Percentiles rank a stretch among this genome's conserved stretches.
Evolutionary conservation across 2,888 invertebrate genomes (phyloP).

Genomic region (Phanerotoma sp.): DNA sequence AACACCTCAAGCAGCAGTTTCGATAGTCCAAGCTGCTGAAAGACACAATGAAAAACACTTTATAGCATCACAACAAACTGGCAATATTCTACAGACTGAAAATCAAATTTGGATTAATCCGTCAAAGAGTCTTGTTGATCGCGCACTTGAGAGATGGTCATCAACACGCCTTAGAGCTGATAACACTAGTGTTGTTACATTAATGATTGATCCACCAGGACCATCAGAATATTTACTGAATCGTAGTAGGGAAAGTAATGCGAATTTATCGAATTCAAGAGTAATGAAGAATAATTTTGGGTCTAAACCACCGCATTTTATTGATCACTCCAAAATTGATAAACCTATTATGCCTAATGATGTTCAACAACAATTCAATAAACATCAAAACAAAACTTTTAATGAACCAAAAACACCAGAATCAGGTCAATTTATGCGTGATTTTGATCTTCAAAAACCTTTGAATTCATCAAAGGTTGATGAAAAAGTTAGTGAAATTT

Average conservation of each 20-base stretch:
- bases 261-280: no score
- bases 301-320: no score
- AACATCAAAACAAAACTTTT: no score
- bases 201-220: slow-evolving; percentile 89
- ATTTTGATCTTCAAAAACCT: no score
- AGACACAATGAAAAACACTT: slow-evolving; percentile 71
- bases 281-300: no score
- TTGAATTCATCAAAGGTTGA: no score
- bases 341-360: no score
- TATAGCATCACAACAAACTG: slow-evolving; percentile 55
- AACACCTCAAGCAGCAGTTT: slow-evolving; percentile 78
- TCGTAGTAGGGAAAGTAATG: slow-evolving; percentile 48
- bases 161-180: slow-evolving; percentile 87
- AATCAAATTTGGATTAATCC: slow-evolving; percentile 80
- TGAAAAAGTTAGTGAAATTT: no score
- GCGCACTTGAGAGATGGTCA: slow-evolving; percentile 82
- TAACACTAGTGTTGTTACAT: slow-evolving; percentile 91
- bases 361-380: no score
- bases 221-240: slow-evolving; percentile 64
- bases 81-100: slow-evolving; percentile 42
- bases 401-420: no score
- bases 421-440: no score
- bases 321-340: not conserved
- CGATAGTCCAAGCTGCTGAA: slow-evolving; percentile 80
- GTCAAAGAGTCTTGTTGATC: slow-evolving; percentile 84